These are phyloP conservation scores for Acheta domesticus DNA, from an alignment of 2,888 invertebrate species.

Conservation along the genomic window DNA sequence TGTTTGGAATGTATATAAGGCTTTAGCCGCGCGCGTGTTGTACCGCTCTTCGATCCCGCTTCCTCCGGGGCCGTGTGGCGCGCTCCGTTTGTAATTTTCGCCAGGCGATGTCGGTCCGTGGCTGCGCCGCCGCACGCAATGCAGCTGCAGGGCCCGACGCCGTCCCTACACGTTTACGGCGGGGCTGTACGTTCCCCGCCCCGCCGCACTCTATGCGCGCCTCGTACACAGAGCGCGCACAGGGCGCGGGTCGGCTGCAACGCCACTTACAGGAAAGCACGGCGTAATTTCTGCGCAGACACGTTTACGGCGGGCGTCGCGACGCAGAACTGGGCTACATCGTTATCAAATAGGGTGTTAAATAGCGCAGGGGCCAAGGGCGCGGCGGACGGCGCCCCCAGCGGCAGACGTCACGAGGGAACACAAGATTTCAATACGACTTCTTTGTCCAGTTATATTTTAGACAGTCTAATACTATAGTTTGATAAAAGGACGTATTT, in stretches of 20 bases:
- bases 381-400: no score
- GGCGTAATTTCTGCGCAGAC: background rate
- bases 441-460: no score
- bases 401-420: no score
- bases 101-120: no score
- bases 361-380: background rate
- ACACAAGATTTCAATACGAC: no score
- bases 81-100: no score
- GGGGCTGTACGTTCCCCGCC: background rate
- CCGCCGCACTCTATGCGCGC: background rate
- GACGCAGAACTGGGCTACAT: constrained; percentile 10
- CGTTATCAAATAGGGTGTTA: constrained; percentile 18
- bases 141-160: background rate
- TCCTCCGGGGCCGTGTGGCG: background rate
- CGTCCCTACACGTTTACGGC: background rate
- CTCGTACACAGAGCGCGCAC: background rate
- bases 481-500: no score
- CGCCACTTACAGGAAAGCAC: background rate
- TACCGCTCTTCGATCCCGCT: background rate
- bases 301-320: background rate
- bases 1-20: constrained; percentile 1
- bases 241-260: background rate
- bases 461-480: no score
- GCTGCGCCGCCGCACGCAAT: background rate
- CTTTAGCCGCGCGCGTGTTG: background rate